Evolutionary conservation across 1,140 invertebrate genomes (phyloP).

Genomic region (Trinorchestia longiramus): DNA sequence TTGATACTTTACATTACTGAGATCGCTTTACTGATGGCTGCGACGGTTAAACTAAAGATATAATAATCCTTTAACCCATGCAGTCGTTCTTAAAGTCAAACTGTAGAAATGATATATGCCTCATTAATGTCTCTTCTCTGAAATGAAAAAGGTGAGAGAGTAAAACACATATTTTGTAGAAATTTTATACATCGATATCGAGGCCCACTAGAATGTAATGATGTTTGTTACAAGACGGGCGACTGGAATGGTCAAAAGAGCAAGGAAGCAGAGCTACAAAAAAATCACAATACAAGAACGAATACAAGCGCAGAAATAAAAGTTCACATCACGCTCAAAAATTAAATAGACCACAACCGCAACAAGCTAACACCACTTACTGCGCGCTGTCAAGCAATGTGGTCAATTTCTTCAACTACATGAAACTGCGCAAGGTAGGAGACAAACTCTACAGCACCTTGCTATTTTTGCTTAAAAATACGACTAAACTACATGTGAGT

Average conservation of each 20-base stretch:
- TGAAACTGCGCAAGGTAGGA: not conserved
- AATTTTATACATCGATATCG: constrained; percentile 51
- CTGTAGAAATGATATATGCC: too few relatives aligned
- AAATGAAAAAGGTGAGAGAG: too few relatives aligned
- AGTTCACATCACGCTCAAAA: not conserved
- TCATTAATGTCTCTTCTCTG: too few relatives aligned
- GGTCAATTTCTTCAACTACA: not conserved
- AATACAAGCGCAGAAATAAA: not conserved
- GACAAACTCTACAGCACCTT: not conserved
- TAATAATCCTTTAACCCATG: too few relatives aligned
- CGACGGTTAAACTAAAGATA: too few relatives aligned
- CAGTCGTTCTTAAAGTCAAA: too few relatives aligned
- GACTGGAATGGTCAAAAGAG: constrained; percentile 44
- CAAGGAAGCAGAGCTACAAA: constrained; percentile 1
- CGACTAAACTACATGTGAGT: not conserved
- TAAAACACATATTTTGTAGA: not conserved
- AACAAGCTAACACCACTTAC: not conserved
- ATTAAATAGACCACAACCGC: not conserved
- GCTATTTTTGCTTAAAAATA: not conserved
- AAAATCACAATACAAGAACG: not conserved
- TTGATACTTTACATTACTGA: too few relatives aligned
- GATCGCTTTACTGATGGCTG: too few relatives aligned
- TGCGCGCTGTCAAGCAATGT: not conserved
- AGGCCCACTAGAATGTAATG: constrained; percentile 5
- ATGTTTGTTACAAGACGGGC: constrained; percentile 14